Percentiles rank a stretch among this genome's conserved stretches.
phyloP scores from a whole-genome alignment of 2,888 invertebrate species.

The Drosophila fulvimacula region DNA sequence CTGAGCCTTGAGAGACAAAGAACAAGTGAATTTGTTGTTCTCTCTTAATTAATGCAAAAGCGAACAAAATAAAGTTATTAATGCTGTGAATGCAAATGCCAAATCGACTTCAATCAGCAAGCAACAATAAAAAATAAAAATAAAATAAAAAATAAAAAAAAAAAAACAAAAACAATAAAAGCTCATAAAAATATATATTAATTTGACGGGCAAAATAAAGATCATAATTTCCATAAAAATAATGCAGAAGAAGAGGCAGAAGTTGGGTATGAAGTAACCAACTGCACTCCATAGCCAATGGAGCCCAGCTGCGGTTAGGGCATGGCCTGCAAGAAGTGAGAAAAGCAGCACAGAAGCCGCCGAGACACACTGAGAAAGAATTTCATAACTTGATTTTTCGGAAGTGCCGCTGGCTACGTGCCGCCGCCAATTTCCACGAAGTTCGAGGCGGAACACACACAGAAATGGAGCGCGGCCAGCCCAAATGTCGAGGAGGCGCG shows the following conservation, averaged over 20 bases:
- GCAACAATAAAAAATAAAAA: background rate
- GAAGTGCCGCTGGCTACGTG: constrained; percentile 58
- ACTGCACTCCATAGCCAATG: background rate
- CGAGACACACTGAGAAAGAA: background rate
- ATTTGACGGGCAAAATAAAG: background rate
- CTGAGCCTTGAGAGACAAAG: background rate
- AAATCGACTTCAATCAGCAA: background rate
- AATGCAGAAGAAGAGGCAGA: background rate
- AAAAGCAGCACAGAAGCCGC: constrained; percentile 38
- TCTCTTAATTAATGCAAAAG: background rate
- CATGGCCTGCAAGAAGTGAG: background rate
- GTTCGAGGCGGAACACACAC: constrained; percentile 3
- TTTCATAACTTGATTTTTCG: constrained; percentile 69
- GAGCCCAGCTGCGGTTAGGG: background rate
- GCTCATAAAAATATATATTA: background rate
- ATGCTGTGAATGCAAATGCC: constrained; percentile 1
- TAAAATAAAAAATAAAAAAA: background rate
- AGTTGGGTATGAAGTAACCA: too few relatives aligned
- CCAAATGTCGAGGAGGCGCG: background rate
- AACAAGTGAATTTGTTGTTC: background rate
- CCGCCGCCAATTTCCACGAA: constrained; percentile 48
- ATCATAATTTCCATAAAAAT: background rate
- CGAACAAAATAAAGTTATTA: background rate
- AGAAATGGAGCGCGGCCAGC: constrained; percentile 3
- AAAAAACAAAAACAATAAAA: background rate